These are phyloP conservation scores for Caenorhabditis elegans DNA, from an alignment of 1,140 invertebrate genomes.

Conservation along the genomic window WBcel235 BX284605.5:10668001-10668500, in stretches of 20 bases:
- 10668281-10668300: neutral
- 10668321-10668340: neutral
- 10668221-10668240: neutral
- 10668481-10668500: conserved; percentile 18
- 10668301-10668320: neutral
- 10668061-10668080: conserved; percentile 58
- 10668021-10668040: conserved; percentile 64
- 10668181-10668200: conserved; percentile 64
- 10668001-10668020: conserved; percentile 57
- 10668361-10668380: conserved; percentile 14
- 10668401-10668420: neutral
- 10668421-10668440: conserved; percentile 41
- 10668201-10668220: conserved; percentile 47
- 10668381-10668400: conserved; percentile 28
- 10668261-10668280: neutral
- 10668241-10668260: neutral
- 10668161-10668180: conserved; percentile 64
- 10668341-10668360: neutral
- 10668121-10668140: conserved; percentile 57
- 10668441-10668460: conserved; percentile 6
- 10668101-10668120: conserved; percentile 58
- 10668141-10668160: conserved; percentile 56
- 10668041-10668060: conserved; percentile 65
- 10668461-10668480: no score
- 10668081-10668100: neutral